phyloP scores from a whole-genome alignment of 2,113 vertebrate genomes.

The Turnix velox region DNA sequence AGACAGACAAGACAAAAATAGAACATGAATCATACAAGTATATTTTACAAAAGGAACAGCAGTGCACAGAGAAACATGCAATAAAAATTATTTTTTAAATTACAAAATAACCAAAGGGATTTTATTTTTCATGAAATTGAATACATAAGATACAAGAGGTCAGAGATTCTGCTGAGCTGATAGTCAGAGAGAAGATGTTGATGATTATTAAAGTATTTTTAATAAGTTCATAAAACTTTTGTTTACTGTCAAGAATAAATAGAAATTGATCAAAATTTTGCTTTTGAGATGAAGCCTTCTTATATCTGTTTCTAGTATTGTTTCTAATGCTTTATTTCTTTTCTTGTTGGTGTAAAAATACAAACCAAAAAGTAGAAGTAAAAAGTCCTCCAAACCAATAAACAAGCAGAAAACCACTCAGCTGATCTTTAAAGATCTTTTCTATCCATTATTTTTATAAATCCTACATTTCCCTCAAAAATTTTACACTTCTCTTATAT shows the following conservation, averaged over 20 bases:
- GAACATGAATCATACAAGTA: background rate
- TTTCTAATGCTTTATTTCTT: background rate
- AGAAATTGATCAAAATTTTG: accelerated
- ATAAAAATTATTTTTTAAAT: background rate
- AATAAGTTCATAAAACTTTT: background rate
- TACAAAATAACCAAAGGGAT: background rate
- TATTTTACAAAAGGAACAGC: background rate
- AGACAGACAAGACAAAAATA: background rate
- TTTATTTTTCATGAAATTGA: background rate
- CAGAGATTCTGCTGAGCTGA: background rate
- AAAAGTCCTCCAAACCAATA: background rate
- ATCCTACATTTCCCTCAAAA: accelerated
- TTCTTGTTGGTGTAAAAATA: too few species aligned
- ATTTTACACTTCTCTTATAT: accelerated
- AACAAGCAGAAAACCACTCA: accelerated
- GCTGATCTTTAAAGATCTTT: background rate
- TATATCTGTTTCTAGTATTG: background rate
- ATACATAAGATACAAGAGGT: background rate
- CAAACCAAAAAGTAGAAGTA: background rate
- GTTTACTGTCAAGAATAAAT: background rate
- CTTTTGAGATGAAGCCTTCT: background rate
- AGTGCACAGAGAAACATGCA: background rate
- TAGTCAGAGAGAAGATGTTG: background rate
- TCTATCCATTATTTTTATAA: background rate
- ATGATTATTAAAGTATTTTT: background rate